Evolutionary conservation across 2,113 vertebrate species (phyloP).

Genomic region (Rhea americana): DNA sequence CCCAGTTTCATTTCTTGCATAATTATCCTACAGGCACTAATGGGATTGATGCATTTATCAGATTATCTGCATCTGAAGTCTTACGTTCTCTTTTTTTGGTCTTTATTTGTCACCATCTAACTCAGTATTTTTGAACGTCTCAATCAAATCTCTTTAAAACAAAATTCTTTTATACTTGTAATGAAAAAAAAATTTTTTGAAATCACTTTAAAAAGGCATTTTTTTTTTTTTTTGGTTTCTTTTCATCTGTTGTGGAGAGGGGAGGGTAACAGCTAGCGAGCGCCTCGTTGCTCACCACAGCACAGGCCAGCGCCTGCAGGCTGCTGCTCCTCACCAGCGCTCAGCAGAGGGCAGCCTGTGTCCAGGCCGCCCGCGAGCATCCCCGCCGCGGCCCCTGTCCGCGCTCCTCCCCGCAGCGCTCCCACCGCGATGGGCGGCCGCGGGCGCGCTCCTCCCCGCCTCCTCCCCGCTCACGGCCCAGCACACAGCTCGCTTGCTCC

Average conservation of each 20-base stretch:
- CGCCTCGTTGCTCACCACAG: rapidly evolving
- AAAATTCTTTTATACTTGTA: neutral
- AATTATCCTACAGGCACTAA: neutral
- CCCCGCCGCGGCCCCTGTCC: neutral
- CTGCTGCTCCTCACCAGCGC: neutral
- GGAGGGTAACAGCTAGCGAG: too few species aligned
- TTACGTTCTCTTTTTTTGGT: neutral
- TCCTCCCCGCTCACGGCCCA: too few species aligned
- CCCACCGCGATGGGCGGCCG: rapidly evolving
- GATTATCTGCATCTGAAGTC: neutral
- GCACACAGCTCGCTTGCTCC: neutral
- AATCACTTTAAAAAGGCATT: too few species aligned
- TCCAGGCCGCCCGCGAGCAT: neutral
- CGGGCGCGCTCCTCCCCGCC: neutral
- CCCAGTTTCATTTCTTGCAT: neutral
- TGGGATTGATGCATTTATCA: neutral
- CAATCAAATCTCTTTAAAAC: neutral
- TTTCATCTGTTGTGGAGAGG: rapidly evolving
- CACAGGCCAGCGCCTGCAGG: rapidly evolving
- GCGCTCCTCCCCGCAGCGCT: rapidly evolving
- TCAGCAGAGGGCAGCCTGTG: constrained; percentile 28
- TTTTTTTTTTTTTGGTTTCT: too few species aligned
- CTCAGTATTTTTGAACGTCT: neutral
- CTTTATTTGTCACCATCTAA: neutral
- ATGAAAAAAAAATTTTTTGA: too few species aligned